Evolutionary conservation across 2,113 vertebrate genomes (phyloP).

Genomic region (Odobenus rosmarus): DNA sequence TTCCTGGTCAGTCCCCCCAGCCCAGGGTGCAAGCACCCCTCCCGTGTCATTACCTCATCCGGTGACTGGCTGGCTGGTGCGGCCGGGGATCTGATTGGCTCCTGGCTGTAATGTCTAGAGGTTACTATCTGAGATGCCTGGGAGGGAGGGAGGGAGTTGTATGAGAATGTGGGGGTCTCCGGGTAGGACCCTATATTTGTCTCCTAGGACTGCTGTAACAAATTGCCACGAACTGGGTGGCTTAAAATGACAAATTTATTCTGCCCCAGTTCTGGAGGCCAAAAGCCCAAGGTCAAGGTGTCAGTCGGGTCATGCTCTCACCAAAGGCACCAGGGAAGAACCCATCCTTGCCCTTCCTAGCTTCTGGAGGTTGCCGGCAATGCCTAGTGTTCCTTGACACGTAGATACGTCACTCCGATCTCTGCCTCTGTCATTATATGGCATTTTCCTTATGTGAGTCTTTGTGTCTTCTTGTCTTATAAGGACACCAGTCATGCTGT

Average conservation of each 20-base stretch:
- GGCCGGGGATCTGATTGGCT: not conserved
- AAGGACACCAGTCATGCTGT: not conserved
- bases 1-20: not conserved
- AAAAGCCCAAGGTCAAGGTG: not conserved
- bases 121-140: not conserved
- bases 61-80: not conserved
- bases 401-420: rapidly evolving
- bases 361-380: not conserved
- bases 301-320: not conserved
- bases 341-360: not conserved
- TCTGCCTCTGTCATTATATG: not conserved
- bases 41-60: not conserved
- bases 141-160: not conserved
- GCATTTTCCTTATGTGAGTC: not conserved
- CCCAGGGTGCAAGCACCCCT: not conserved
- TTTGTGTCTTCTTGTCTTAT: not conserved
- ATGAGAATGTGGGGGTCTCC: not conserved
- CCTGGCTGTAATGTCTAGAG: not conserved
- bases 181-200: not conserved
- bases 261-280: not conserved
- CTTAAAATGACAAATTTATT: not conserved
- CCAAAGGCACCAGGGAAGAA: not conserved
- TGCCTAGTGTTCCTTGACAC: not conserved
- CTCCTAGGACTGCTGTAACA: not conserved
- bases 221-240: not conserved